These are phyloP conservation scores for Heliocidaris erythrogramma DNA, from an alignment of 35 echinoderm and acorn worm species.

Conservation along the genomic window DNA sequence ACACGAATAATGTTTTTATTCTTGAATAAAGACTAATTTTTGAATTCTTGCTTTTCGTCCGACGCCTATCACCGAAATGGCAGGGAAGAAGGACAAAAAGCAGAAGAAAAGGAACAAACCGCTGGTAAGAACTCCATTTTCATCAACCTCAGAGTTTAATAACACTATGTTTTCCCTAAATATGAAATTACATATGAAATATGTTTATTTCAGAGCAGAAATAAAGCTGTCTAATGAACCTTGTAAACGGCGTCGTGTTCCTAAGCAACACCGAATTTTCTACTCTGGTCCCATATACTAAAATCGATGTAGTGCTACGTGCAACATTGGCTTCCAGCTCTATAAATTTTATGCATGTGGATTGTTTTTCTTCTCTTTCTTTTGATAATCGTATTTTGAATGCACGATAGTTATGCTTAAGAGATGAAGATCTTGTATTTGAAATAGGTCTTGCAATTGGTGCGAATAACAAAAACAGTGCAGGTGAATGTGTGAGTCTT, in stretches of 20 bases:
- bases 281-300: background rate
- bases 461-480: too few species aligned
- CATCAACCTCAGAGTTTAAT: background rate
- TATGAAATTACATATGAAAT: background rate
- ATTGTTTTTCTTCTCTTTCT: background rate
- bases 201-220: background rate
- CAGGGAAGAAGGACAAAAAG: conserved; percentile 33
- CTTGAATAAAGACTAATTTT: conserved; percentile 19
- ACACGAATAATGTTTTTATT: too few species aligned
- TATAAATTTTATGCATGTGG: background rate
- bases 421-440: too few species aligned
- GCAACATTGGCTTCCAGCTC: background rate
- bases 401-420: too few species aligned
- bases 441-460: background rate
- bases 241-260: conserved; percentile 13
- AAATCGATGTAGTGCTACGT: background rate
- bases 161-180: background rate
- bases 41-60: background rate
- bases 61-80: background rate
- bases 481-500: too few species aligned
- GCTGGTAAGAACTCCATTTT: background rate
- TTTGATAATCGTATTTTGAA: background rate
- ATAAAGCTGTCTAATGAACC: background rate
- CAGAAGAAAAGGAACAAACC: conserved; percentile 31
- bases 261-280: conserved; percentile 17